These are phyloP conservation scores for Drosophila guanche DNA, from an alignment of 1,140 invertebrate genomes.

Conservation along the genomic window DNA sequence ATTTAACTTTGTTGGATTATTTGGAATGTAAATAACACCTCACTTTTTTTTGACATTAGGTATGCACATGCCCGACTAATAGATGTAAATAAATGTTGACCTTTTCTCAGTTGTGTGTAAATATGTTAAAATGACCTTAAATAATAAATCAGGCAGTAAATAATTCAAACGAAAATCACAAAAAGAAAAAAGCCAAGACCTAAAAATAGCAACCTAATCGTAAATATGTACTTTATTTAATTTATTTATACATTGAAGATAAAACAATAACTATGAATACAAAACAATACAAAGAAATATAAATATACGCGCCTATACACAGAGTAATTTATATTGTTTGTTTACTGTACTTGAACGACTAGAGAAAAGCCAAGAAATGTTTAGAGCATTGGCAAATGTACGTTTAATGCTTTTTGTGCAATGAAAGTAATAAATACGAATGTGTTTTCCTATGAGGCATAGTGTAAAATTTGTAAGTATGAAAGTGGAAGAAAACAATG, in stretches of 20 bases:
- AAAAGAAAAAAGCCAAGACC: conserved; percentile 22
- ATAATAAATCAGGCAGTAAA: conserved; percentile 25
- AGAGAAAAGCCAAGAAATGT: conserved; percentile 39
- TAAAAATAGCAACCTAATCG: conserved; percentile 1
- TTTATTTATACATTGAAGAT: conserved; percentile 14
- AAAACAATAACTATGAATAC: conserved; percentile 29
- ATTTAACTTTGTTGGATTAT: conserved; percentile 15
- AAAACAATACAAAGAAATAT: background rate
- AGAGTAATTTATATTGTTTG: conserved; percentile 64
- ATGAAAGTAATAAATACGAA: conserved; percentile 25
- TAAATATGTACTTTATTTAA: conserved; percentile 1
- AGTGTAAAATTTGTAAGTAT: conserved; percentile 35
- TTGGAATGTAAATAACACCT: conserved; percentile 53
- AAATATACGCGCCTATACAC: conserved; percentile 24
- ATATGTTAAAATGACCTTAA: conserved; percentile 33
- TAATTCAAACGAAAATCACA: conserved; percentile 18
- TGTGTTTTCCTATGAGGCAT: conserved; percentile 48
- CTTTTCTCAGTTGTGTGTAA: conserved; percentile 27
- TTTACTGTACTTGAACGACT: conserved; percentile 62
- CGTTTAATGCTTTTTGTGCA: conserved; percentile 42
- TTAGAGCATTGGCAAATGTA: conserved; percentile 12
- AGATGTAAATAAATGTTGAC: conserved; percentile 38
- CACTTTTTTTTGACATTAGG: conserved; percentile 9
- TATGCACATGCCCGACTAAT: background rate
- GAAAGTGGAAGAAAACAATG: conserved; percentile 41